Evolutionary conservation across 2,797 vertebrate genomes (phyloP), one percentile per base, ranked within the genome.

Genomic region (Schizopygopsis pylzovi): DNA sequence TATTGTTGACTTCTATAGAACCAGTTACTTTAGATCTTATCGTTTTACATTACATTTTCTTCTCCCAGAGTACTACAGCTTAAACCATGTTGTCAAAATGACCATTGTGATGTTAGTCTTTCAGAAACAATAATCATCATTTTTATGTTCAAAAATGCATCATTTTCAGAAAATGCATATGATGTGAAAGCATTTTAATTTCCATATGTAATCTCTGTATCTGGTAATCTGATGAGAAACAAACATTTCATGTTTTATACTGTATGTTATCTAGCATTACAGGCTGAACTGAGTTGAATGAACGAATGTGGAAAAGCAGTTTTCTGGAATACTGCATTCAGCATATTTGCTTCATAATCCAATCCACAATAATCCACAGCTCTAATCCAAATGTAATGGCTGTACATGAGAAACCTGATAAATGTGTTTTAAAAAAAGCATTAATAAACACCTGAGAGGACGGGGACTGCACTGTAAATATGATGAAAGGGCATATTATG

Each of bases 401-500:
- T 39, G 49, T 1, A 39, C 75, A 77, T 15, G 11, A 56, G 37
- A 43, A 25, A 61, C 37, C 37, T 59, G 75, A 78, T 59, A 59
- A 41, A 79, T 79, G 54, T 63, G 39, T 79, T 59, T 28, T 41
- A n/a, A 63, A 79, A 79, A 71, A 45, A 67, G 78, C 43, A 80
- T 65, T 4, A 9, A 65, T 47, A 65, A 80, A 65, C 61, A 80
- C 16, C 61, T 45, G 52, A 4, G 77, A 45, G 77, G 56, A 79
- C 20, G 61, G 68, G 25, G 41, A 47, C 8, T 28, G 2, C 41
- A 61, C 65, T 81, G 65, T 54, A 81, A 73, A 82, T 59, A 72
- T 73, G 41, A 83, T 73, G 41, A 73, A 72, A 73, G 70, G 47
- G 54, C 70, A 41, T 61, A 13, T 37, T 28, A 37, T 59, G 65